phyloP scores from a whole-genome alignment of 1,140 invertebrate genomes.

The Prorops nasuta region DNA sequence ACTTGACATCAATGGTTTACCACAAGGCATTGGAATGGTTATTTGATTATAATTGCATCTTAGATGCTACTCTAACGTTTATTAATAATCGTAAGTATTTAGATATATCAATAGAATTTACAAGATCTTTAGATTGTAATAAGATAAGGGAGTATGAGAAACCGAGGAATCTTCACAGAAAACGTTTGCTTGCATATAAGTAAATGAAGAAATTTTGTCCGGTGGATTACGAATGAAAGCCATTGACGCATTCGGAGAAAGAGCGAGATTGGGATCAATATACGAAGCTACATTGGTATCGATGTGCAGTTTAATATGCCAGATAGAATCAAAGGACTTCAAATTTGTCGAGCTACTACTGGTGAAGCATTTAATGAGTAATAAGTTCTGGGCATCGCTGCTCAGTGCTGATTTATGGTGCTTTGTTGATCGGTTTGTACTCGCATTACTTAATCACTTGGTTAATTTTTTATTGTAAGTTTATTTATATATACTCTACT shows the following conservation, averaged over 20 bases:
- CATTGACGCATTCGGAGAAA: conserved; percentile 14
- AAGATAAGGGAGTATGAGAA: no score
- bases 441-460: background rate
- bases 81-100: conserved; percentile 35
- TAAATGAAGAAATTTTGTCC: conserved; percentile 25
- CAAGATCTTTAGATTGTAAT: no score
- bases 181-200: no score
- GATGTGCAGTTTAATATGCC: conserved; percentile 31
- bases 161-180: no score
- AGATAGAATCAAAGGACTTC: conserved; percentile 31
- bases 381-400: conserved; percentile 37
- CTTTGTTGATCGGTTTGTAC: conserved; percentile 38
- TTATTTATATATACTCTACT: no score
- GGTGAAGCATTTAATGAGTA: conserved; percentile 39
- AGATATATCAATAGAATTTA: no score
- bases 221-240: conserved; percentile 23
- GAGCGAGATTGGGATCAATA: conserved; percentile 15
- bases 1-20: conserved; percentile 27
- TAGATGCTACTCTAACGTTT: conserved; percentile 36
- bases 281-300: conserved; percentile 40
- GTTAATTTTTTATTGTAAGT: no score
- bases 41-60: conserved; percentile 23
- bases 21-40: conserved; percentile 30
- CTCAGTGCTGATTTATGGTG: conserved; percentile 44
- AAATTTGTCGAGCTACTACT: conserved; percentile 30